phyloP scores from a whole-genome alignment of 1,140 invertebrate species.

The Drosophila arawakana region DNA sequence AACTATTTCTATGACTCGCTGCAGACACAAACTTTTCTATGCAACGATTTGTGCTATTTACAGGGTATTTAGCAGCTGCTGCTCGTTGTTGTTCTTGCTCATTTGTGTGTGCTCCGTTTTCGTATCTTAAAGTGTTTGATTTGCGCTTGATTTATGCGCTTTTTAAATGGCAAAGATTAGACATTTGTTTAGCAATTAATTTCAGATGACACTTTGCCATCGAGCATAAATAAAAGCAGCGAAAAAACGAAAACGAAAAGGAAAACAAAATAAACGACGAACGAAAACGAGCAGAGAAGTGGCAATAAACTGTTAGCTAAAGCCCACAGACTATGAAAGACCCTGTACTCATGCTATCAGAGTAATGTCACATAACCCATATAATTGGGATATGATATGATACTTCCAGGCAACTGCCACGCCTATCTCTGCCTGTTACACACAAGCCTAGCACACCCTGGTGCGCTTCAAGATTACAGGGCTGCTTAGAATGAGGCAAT shows the following conservation, averaged over 20 bases:
- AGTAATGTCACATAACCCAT: no score
- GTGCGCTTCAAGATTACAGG: no score
- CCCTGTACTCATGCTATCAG: no score
- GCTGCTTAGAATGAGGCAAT: constrained; percentile 41
- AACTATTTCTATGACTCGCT: no score
- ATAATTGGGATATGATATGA: no score
- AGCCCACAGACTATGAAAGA: no score
- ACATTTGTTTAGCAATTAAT: constrained; percentile 82
- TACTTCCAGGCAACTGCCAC: no score
- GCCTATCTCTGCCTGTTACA: no score
- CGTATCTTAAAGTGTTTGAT: constrained; percentile 59
- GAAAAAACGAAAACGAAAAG: background rate
- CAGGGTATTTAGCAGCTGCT: constrained; percentile 1
- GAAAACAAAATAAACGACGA: background rate
- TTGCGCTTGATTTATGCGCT: constrained; percentile 80
- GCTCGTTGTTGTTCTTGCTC: background rate
- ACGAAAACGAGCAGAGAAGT: background rate
- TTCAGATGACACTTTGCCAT: constrained; percentile 70
- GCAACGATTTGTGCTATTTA: background rate
- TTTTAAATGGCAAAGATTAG: constrained; percentile 82
- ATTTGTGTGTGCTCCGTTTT: constrained; percentile 14
- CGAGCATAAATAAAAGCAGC: constrained; percentile 35
- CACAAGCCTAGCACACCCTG: no score
- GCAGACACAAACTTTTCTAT: no score
- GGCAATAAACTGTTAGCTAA: no score